Evolutionary conservation across 2,113 vertebrate species (phyloP), one percentile per base, ranked within the genome.

Genomic region (Crypturellus undulatus): DNA sequence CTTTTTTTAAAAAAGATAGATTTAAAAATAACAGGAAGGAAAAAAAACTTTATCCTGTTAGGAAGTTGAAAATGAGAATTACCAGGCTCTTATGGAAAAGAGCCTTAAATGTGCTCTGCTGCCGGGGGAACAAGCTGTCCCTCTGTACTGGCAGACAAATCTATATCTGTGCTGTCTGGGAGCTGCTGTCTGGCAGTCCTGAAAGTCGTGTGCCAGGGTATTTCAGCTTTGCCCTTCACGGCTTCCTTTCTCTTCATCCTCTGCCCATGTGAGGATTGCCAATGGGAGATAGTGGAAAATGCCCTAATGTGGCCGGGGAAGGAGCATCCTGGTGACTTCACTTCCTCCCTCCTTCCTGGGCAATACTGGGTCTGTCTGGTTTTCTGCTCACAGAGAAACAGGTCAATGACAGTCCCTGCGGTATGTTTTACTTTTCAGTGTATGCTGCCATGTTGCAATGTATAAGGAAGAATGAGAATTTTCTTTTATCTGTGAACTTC

Each of bases 31-130:
- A 42, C 15, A 71, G 63, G 25, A 30, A 92, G 64, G 25, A 65
- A 10, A 19, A 21, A 3, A 5, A 3, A 15, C 86, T 89, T 87
- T 91, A 18, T 75, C 38, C 45, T 92, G 83, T 83, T 62, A 70
- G 86, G 59, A 91, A 79, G 42, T 68, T 17, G 87, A 87, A 96
- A 95, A 79, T 45, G 59, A 14, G 65, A 95, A 15, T 68, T 52
- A 49, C 2, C 77, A 42, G 22, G 38, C 45, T 85, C 56, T 54
- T 64, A 2, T 63, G 86, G n/a, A 68, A 70, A 95, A 92, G 32
- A 72, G 20, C 59, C 52, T 96, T 73, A 40, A 72, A 19, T 12
- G 2, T 42, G 11, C 42, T 73, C 56, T 62, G 38, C 43, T 85
- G 43, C 80, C 73, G 43, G 36, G 32, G 83, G 54, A 86, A 40